Base-by-base conservation (phyloP, 2,888 invertebrate genomes). In the Microdon myrmicae region DNA sequence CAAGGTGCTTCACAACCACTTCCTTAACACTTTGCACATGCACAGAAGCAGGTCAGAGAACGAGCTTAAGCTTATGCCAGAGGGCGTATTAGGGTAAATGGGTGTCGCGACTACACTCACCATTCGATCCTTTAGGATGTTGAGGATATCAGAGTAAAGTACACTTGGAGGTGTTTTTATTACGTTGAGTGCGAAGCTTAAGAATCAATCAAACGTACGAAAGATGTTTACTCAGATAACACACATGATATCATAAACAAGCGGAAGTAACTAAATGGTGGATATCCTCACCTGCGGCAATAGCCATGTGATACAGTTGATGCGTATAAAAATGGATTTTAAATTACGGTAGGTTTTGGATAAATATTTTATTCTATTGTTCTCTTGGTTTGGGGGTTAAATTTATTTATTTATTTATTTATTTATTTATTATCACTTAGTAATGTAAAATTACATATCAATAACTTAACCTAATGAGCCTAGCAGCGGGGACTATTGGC, bases 51-150 rank as follows among this genome's bases (percentile, higher is more conserved):
- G 56, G 45, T 47, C 41, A 35, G 53, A 64, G 45, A 55, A 58
- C 49, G 32, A 64, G 64, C 64, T 64, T 64, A 64, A 58, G 58
- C 34, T 64, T 37, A 53, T 58, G 64, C 64, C 64, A 28, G n/a
- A 32, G 64, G 58, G 58, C 37, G 51, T 53, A 58, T 64, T 64
- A 64, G 51, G 26, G 45, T 58, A 64, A 64, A 64, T 64, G 64
- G 64, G 47, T 64, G 64, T 58, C 64, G 64, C 64, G 64, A 51
- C 58, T 45, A 51, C 47, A 58, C 47, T 64, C 45, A 23, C 41
- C 12, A 19, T 32, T 44, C 23, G 28, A 28, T 43, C 25, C 14
- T 25, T 4, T 38, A 14, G 17, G 38, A 48, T 32, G 32, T 48
- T 61, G 56, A 39, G 44, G 31, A 49, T 56, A 28, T 53, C 49